These are phyloP conservation scores for Poecilobothrus nobilitatus DNA, from an alignment of 2,888 invertebrate genomes.

Conservation along the genomic window DNA sequence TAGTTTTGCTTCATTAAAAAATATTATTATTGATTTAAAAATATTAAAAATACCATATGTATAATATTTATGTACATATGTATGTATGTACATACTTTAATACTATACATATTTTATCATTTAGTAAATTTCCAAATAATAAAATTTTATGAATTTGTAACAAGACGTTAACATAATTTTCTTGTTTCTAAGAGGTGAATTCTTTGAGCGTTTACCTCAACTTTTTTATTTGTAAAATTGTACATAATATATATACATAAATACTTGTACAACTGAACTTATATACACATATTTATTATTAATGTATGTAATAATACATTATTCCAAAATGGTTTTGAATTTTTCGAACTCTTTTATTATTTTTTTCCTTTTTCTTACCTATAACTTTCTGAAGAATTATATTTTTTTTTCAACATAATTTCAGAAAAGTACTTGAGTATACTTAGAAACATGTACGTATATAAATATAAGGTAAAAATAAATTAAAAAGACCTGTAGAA, in stretches of 20 bases:
- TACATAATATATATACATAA: not conserved
- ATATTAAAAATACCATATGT: too few relatives aligned
- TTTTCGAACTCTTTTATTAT: not conserved
- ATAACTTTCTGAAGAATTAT: too few relatives aligned
- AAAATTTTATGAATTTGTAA: constrained; percentile 1
- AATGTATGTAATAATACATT: not conserved
- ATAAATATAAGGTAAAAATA: too few relatives aligned
- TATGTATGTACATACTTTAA: too few relatives aligned
- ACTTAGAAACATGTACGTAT: not conserved
- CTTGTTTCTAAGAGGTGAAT: not conserved
- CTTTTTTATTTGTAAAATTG: not conserved
- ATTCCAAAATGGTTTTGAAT: not conserved
- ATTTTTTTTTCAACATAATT: not conserved
- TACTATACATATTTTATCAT: too few relatives aligned
- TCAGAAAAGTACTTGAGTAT: not conserved
- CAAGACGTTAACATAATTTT: not conserved
- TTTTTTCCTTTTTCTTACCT: not conserved
- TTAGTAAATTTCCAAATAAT: not conserved
- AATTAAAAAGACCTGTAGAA: too few relatives aligned
- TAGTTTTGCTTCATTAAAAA: too few relatives aligned
- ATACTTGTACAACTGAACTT: not conserved
- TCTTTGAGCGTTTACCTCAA: not conserved
- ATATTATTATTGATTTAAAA: too few relatives aligned
- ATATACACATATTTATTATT: not conserved
- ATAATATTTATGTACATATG: too few relatives aligned